A percentile compares a stretch with the other conserved stretches of the same genome.
Conservation (phyloP, 2,888 invertebrate species). For the Pandemis cinnamomeana region DNA sequence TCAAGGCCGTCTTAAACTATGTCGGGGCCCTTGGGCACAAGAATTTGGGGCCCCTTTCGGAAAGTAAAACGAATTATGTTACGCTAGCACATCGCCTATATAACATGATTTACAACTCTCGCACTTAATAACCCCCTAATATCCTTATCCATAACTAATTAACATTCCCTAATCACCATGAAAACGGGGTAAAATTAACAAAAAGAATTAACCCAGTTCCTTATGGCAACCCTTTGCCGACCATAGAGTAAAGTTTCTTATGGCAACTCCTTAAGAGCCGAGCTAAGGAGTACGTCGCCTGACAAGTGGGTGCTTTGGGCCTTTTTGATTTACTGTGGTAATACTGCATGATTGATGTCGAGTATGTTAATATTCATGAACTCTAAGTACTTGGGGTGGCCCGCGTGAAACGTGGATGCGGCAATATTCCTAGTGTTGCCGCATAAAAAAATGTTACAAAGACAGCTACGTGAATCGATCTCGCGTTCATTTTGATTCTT, state of each 20-base stretch:
- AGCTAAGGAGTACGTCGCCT: constrained; percentile 20
- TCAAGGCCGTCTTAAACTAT: no score
- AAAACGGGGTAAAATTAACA: constrained; percentile 39
- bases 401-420: constrained; percentile 42
- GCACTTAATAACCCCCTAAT: constrained; percentile 19
- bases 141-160: constrained; percentile 38
- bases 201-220: constrained; percentile 40
- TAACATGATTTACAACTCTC: not conserved
- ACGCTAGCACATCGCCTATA: no score
- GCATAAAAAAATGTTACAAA: no score
- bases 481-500: no score
- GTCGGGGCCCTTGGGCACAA: no score
- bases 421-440: constrained; percentile 2
- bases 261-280: not conserved
- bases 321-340: constrained; percentile 36
- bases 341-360: constrained; percentile 75
- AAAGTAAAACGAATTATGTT: no score
- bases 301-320: constrained; percentile 41
- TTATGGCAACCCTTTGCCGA: constrained; percentile 21
- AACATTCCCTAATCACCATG: constrained; percentile 41
- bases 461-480: no score
- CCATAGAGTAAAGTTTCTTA: not conserved
- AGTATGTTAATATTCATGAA: constrained; percentile 79
- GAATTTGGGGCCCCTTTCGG: no score
- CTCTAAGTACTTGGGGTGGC: constrained; percentile 57